Conservation (phyloP, 2,797 vertebrate species). For the Eulemur mongoz region DNA sequence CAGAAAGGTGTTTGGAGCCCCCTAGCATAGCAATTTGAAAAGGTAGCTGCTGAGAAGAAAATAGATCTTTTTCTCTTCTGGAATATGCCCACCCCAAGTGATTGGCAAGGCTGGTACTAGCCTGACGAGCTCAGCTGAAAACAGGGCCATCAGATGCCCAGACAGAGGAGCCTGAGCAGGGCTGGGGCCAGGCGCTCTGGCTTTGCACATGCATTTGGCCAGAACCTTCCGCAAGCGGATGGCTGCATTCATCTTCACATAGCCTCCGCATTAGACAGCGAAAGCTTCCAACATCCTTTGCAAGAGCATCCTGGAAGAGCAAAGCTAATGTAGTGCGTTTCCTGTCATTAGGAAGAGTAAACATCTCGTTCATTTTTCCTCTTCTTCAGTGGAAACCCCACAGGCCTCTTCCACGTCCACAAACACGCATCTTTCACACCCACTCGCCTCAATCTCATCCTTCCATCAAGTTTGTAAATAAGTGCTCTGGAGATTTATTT, state of each 20-base stretch:
- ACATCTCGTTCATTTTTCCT: constrained; percentile 45
- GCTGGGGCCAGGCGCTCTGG: background rate
- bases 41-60: background rate
- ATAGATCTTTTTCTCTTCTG: background rate
- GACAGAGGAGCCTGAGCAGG: background rate
- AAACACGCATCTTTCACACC: constrained; percentile 47
- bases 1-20: background rate
- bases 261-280: constrained; percentile 26
- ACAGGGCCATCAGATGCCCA: background rate
- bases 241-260: background rate
- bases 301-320: constrained; percentile 68
- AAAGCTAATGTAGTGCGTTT: constrained; percentile 65
- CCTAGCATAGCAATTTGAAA: background rate
- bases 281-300: constrained; percentile 66
- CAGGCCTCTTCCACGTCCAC: constrained; percentile 56
- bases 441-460: constrained; percentile 76
- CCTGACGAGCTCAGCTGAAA: background rate
- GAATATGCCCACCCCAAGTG: background rate
- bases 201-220: background rate
- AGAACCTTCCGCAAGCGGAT: background rate
- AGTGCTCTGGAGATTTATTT: constrained; percentile 88
- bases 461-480: constrained; percentile 84
- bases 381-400: background rate
- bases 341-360: constrained; percentile 69
- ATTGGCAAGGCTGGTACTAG: background rate